Base-by-base conservation (phyloP, 2,797 vertebrate genomes). In the Lutjanus argentimaculatus region DNA sequence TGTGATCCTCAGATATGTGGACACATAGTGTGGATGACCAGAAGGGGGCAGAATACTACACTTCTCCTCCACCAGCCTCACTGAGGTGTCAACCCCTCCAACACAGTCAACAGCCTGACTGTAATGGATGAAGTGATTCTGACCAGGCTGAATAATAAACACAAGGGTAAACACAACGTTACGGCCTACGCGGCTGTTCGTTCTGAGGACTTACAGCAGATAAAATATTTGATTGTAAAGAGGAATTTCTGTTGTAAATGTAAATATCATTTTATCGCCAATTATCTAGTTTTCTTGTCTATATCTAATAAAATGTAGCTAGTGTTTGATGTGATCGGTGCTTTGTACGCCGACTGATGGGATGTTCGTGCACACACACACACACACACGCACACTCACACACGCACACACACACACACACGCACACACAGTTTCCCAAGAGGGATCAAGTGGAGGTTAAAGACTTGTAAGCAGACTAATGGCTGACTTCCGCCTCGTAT, bases 401-500 rank as follows among this genome's bases (percentile, higher is more conserved):
- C 45, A 72, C 80, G 43, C 62, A 67, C 64, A 25, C 62, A 69
- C 70, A 14, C 22, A 62, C 62, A 64, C 57, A 58, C 53, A 45
- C 62, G 25, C 48, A 59, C 22, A 64, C 53, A 30, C 16, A 56
- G 46, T 21, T n/a, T 74, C 52, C 76, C 61, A 19, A 30, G 62
- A 65, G 79, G 61, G 91, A 93, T 95, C 94, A 96, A 93, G 94
- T 95, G 92, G 94, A 95, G 95, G 96, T 96, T 96, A 96, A 96
- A 95, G 93, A 95, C 94, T 94, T 88, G 92, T 93, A 91, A 92
- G 90, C 91, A 76, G 94, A 95, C 95, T 95, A 96, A 95, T 94
- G 96, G 90, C 91, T 82, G 91, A 96, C 95, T 96, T 97, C 96
- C 96, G 93, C 94, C 95, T 91, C 87, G 89, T 94, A 95, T 97